Conservation (phyloP, 1,140 invertebrate genomes). For the Cherax destructor region DNA sequence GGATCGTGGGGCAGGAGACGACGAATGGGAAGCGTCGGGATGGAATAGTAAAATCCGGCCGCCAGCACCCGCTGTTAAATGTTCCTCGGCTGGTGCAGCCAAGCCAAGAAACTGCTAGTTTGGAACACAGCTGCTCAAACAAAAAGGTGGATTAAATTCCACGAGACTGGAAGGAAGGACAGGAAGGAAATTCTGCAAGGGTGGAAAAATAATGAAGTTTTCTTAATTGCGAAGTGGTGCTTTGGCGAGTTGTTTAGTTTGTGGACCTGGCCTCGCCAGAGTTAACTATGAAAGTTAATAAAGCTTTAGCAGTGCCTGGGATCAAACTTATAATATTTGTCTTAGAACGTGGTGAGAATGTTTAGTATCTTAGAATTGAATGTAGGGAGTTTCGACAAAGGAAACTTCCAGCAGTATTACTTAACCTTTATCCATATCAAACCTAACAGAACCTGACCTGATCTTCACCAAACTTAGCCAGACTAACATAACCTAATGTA, state of each 20-base stretch:
- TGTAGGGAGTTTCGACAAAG: no score
- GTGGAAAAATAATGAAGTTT: not conserved
- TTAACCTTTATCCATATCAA: no score
- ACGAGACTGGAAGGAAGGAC: not conserved
- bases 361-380: no score
- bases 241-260: not conserved
- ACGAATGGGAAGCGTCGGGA: not conserved
- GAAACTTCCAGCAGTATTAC: no score
- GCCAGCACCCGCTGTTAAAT: not conserved
- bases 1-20: not conserved
- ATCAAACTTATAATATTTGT: not conserved
- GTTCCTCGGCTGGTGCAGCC: not conserved
- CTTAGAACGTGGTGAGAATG: not conserved
- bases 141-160: not conserved
- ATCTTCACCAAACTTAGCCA: no score
- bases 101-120: not conserved
- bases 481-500: no score
- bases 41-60: not conserved
- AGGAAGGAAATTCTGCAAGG: not conserved
- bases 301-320: not conserved
- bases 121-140: not conserved
- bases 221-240: not conserved
- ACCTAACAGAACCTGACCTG: no score
- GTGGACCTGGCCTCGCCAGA: no score
- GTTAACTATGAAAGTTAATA: not conserved